These are phyloP conservation scores for Medauroidea extradentata DNA, from an alignment of 1,140 invertebrate genomes.

Conservation along the genomic window DNA sequence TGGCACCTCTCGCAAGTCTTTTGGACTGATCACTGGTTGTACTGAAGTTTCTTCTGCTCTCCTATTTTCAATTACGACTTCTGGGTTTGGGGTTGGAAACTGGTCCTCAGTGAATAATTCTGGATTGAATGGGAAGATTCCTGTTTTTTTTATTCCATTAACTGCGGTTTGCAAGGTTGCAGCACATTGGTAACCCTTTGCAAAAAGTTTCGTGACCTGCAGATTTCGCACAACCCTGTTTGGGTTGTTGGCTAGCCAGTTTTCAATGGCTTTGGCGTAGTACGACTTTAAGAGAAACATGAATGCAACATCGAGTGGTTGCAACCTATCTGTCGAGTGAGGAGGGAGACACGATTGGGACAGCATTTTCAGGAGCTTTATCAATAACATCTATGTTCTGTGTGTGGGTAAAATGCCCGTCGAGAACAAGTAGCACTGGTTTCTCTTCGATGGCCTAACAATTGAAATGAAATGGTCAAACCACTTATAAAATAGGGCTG, in stretches of 20 bases:
- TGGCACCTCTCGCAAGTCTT: no score
- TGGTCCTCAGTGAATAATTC: neutral
- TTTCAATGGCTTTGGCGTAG: constrained; percentile 32
- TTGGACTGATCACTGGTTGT: no score
- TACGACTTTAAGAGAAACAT: constrained; percentile 37
- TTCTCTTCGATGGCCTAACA: constrained; percentile 13
- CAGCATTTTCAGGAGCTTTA: neutral
- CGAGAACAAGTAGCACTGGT: constrained; percentile 17
- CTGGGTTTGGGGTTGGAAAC: no score
- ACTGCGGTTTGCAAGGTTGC: constrained; percentile 38
- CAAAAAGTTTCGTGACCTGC: constrained; percentile 35
- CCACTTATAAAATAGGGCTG: constrained; percentile 25
- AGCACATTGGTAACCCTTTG: constrained; percentile 31
- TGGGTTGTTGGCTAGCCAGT: constrained; percentile 25
- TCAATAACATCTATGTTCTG: constrained; percentile 17
- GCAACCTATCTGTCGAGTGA: constrained; percentile 39
- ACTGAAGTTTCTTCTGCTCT: no score
- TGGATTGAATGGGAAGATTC: constrained; percentile 37
- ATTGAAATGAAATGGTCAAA: constrained; percentile 19
- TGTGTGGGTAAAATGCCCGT: constrained; percentile 21
- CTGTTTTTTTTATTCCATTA: constrained; percentile 37
- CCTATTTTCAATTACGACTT: no score
- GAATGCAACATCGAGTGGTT: constrained; percentile 40
- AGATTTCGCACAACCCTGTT: constrained; percentile 18
- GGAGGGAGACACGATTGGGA: constrained; percentile 18